A percentile compares a stretch with the other conserved stretches of the same genome.
Evolutionary conservation across 2,797 vertebrate genomes (phyloP).

Genomic region (Premnoplex brunnescens): DNA sequence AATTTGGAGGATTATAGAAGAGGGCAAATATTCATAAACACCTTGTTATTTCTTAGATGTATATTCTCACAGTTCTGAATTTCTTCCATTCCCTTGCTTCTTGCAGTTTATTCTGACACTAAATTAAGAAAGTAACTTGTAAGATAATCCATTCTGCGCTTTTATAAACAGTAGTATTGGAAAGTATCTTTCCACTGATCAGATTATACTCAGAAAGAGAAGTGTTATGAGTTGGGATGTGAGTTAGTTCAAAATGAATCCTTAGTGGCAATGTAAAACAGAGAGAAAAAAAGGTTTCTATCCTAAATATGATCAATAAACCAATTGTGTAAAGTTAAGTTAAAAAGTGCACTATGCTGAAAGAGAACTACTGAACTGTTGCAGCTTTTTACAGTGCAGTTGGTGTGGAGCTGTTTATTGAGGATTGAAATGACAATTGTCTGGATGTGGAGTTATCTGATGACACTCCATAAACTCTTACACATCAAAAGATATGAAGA

Average conservation of each 20-base stretch:
- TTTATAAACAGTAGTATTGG: neutral
- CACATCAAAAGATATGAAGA: neutral
- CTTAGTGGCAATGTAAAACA: neutral
- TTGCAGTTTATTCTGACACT: neutral
- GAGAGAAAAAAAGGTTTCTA: neutral
- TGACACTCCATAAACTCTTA: slow-evolving; percentile 29
- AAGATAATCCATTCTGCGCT: neutral
- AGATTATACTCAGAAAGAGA: neutral
- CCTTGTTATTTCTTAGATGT: neutral
- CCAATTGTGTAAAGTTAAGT: neutral
- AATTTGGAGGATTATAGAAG: neutral
- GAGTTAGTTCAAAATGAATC: neutral
- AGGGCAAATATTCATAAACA: neutral
- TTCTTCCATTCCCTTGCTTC: neutral
- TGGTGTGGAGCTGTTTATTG: neutral
- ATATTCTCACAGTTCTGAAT: neutral
- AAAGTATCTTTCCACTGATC: neutral
- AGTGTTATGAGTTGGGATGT: neutral
- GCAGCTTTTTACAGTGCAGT: neutral
- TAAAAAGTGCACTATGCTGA: neutral
- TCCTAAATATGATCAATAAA: neutral
- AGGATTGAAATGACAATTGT: slow-evolving; percentile 1
- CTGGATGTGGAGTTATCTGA: slow-evolving; percentile 42
- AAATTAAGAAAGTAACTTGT: neutral
- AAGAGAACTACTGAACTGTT: neutral